Conservation (phyloP, 1,140 invertebrate genomes). For the Diachasmimorpha longicaudata region DNA sequence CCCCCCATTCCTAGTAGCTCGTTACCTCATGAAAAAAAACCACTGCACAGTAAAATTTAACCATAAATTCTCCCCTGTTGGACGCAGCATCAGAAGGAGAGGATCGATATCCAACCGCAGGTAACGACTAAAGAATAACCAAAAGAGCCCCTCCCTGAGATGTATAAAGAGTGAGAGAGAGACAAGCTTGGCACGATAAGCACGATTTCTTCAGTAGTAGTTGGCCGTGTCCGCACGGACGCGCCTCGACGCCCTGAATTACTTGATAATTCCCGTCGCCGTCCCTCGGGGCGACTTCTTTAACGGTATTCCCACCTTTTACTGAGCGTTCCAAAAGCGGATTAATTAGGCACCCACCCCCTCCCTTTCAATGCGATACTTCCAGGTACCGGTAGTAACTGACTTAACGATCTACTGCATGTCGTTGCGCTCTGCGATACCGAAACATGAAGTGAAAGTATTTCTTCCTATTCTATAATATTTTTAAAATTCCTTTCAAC, state of each 20-base stretch:
- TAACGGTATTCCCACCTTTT: conserved; percentile 41
- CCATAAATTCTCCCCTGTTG: conserved; percentile 39
- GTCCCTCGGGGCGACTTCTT: conserved; percentile 36
- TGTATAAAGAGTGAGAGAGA: not conserved
- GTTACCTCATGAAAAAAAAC: not conserved
- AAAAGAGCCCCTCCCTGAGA: conserved; percentile 8
- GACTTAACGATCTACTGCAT: conserved; percentile 25
- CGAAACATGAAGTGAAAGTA: not conserved
- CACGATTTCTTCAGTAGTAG: conserved; percentile 11
- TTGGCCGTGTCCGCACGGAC: conserved; percentile 14
- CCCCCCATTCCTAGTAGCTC: too few relatives aligned
- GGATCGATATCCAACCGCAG: conserved; percentile 59
- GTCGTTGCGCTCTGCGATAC: not conserved
- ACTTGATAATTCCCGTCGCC: conserved; percentile 37
- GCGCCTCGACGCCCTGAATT: conserved; percentile 2
- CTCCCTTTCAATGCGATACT: not conserved
- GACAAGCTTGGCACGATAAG: conserved; percentile 5
- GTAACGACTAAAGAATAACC: conserved; percentile 44
- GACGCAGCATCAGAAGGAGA: conserved; percentile 61
- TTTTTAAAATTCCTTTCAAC: too few relatives aligned
- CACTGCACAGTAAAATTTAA: not conserved
- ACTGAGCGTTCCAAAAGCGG: conserved; percentile 46
- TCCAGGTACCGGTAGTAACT: conserved; percentile 3
- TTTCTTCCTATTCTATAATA: too few relatives aligned
- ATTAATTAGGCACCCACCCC: conserved; percentile 47